Evolutionary conservation across 2,113 vertebrate species (phyloP).

Genomic region (Onychostruthus taczanowskii): DNA sequence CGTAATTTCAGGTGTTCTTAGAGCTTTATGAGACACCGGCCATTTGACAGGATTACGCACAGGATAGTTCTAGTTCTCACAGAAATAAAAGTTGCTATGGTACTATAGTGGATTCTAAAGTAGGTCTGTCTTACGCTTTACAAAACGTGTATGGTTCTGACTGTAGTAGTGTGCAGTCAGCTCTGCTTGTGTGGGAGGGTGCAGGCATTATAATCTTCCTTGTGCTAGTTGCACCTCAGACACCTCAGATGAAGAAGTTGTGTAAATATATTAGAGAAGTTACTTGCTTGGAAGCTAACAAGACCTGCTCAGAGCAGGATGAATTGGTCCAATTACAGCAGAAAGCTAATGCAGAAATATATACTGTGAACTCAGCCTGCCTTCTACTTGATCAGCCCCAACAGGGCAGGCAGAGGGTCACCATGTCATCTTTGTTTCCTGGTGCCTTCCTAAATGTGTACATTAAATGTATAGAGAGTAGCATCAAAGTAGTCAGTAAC

Average conservation of each 20-base stretch:
- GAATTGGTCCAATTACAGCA: neutral
- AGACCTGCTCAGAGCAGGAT: neutral
- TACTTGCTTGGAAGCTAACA: neutral
- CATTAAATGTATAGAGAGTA: too few species aligned
- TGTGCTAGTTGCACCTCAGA: neutral
- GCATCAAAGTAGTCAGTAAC: neutral
- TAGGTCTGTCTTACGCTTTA: neutral
- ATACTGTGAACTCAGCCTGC: neutral
- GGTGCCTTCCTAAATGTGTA: neutral
- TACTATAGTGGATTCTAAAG: neutral
- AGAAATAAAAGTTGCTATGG: neutral
- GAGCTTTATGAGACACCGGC: neutral
- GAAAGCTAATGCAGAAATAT: neutral
- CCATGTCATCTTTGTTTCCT: neutral
- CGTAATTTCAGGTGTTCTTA: neutral
- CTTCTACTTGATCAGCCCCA: neutral
- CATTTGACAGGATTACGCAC: neutral
- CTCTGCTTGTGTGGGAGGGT: accelerated
- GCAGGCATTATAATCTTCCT: neutral
- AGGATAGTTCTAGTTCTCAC: neutral
- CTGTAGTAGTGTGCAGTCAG: neutral
- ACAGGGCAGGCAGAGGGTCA: accelerated
- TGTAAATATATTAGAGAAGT: neutral
- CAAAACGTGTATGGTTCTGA: accelerated
- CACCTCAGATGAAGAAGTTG: neutral